A percentile compares a stretch with the other conserved stretches of the same genome.
These are phyloP conservation scores for Diogma glabrata DNA, from an alignment of 2,888 invertebrate species.

Conservation along the genomic window DNA sequence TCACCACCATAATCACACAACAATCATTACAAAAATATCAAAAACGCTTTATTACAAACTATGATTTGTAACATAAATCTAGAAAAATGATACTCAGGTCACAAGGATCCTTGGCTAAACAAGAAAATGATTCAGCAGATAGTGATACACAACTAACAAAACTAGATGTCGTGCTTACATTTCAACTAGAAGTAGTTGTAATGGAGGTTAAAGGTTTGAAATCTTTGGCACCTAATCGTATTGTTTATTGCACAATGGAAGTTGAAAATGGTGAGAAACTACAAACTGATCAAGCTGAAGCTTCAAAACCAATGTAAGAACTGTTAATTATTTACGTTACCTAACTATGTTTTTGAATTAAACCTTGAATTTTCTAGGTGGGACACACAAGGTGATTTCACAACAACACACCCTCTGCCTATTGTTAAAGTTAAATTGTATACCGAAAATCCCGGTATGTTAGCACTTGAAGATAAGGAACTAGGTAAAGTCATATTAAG, in stretches of 20 bases:
- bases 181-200: constrained; percentile 95
- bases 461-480: constrained; percentile 98
- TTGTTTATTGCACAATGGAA: constrained; percentile 99
- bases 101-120: constrained; percentile 82
- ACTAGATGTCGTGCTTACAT: constrained; percentile 94
- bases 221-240: constrained; percentile 90
- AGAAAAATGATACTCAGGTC: constrained; percentile 52
- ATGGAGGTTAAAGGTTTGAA: constrained; percentile 99
- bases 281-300: constrained; percentile 99
- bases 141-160: constrained; percentile 93
- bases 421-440: constrained; percentile 95
- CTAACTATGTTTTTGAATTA: constrained; percentile 3
- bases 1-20: no score
- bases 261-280: constrained; percentile 98
- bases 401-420: constrained; percentile 93
- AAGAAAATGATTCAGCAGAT: constrained; percentile 91
- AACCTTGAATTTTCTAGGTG: constrained; percentile 50
- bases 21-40: no score
- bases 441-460: constrained; percentile 93
- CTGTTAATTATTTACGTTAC: background rate
- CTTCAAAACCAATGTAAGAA: constrained; percentile 86
- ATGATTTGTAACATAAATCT: constrained; percentile 10
- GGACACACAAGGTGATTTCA: constrained; percentile 99
- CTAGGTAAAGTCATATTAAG: constrained; percentile 83
- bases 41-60: constrained; percentile 2